Evolutionary conservation across 2,113 vertebrate genomes (phyloP).

Genomic region (Psettodes erumei): DNA sequence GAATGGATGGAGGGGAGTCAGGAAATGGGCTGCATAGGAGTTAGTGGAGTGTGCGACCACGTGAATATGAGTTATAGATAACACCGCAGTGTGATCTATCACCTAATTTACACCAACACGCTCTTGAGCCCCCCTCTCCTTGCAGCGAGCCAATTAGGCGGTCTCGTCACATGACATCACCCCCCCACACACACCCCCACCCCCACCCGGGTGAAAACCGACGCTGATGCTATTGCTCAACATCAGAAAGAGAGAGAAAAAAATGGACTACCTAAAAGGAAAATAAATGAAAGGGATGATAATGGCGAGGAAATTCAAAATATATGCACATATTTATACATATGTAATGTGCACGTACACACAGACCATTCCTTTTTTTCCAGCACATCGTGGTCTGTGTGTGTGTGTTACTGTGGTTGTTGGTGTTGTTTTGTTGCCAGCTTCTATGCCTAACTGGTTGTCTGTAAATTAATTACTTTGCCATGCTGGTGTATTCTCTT

Average conservation of each 20-base stretch:
- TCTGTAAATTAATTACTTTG: constrained; percentile 6
- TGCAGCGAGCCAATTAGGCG: constrained; percentile 53
- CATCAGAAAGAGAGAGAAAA: constrained; percentile 27
- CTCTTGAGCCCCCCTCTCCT: constrained; percentile 40
- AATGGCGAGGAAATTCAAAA: constrained; percentile 59
- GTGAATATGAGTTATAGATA: constrained; percentile 60
- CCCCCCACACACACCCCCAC: no score
- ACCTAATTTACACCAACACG: constrained; percentile 68
- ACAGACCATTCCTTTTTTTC: not conserved
- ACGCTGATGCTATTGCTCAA: constrained; percentile 53
- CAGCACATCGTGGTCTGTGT: not conserved
- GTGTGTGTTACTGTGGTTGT: not conserved
- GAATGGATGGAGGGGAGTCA: constrained; percentile 11
- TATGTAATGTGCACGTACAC: constrained; percentile 47
- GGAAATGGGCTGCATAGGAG: not conserved
- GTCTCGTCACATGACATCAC: constrained; percentile 47
- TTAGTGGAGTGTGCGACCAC: constrained; percentile 11
- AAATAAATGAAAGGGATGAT: constrained; percentile 68
- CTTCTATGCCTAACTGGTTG: constrained; percentile 4
- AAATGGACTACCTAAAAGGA: constrained; percentile 26
- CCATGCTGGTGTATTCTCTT: constrained; percentile 4
- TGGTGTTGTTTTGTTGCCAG: constrained; percentile 28
- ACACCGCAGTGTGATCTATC: constrained; percentile 60
- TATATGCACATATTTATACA: constrained; percentile 75
- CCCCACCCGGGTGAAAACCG: constrained; percentile 44